phyloP scores from a whole-genome alignment of 2,888 invertebrate genomes.

The Galerucella nymphaeae region DNA sequence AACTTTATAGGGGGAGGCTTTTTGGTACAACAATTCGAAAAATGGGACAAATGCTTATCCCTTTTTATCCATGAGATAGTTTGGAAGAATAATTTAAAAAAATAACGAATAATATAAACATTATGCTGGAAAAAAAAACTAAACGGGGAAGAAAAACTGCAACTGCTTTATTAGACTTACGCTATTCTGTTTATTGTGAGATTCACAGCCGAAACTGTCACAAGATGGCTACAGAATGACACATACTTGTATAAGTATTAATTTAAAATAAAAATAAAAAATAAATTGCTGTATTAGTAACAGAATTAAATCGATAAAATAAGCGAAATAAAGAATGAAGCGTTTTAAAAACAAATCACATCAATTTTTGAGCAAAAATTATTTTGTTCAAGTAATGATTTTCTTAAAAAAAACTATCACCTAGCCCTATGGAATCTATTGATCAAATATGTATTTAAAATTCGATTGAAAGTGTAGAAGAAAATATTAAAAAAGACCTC shows the following conservation, averaged over 20 bases:
- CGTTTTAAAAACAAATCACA: background rate
- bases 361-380: background rate
- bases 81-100: slow-evolving; percentile 4
- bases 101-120: background rate
- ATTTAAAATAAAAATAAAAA: slow-evolving; percentile 15
- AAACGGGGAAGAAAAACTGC: slow-evolving; percentile 18
- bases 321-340: slow-evolving; percentile 12
- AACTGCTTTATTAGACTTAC: slow-evolving; percentile 72
- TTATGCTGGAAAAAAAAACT: background rate
- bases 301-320: background rate
- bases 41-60: too few relatives aligned
- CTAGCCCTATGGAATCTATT: too few relatives aligned
- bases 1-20: too few relatives aligned
- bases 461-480: too few relatives aligned
- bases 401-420: too few relatives aligned
- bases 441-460: too few relatives aligned
- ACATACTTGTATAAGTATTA: slow-evolving; percentile 40
- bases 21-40: too few relatives aligned
- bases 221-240: slow-evolving; percentile 84
- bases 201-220: slow-evolving; percentile 92
- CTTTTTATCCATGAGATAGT: background rate
- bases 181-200: slow-evolving; percentile 92
- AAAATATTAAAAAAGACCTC: too few relatives aligned
- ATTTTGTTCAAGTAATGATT: background rate
- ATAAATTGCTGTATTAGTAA: slow-evolving; percentile 14